A percentile compares a stretch with the other conserved stretches of the same genome.
These are phyloP conservation scores for Arizona elegans DNA, from an alignment of 2,113 vertebrate genomes.

Conservation along the genomic window DNA sequence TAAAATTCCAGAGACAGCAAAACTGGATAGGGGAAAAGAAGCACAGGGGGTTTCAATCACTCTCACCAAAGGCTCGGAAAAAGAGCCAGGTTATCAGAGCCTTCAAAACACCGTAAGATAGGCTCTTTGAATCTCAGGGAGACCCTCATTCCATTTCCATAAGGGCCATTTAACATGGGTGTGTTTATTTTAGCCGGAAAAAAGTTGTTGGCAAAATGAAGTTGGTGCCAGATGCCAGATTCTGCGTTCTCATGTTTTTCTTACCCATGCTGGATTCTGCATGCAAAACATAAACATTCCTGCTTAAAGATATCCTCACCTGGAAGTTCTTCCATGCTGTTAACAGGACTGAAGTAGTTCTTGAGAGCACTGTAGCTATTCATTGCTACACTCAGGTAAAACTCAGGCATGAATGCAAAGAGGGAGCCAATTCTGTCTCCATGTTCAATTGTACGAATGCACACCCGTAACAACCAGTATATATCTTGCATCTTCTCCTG, in stretches of 20 bases:
- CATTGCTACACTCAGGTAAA: slow-evolving; percentile 97
- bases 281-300: neutral
- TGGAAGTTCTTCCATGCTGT: slow-evolving; percentile 93
- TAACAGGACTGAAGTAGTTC: slow-evolving; percentile 95
- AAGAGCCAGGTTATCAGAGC: neutral
- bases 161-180: neutral
- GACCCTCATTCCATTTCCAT: neutral
- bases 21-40: neutral
- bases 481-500: slow-evolving; percentile 98
- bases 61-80: neutral
- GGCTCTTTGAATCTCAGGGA: neutral
- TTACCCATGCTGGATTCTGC: neutral
- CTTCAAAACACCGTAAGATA: neutral
- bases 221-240: neutral
- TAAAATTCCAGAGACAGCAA: neutral
- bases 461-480: slow-evolving; percentile 92
- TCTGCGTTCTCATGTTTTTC: neutral
- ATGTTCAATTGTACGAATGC: slow-evolving; percentile 88
- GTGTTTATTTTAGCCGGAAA: neutral
- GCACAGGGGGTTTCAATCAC: neutral
- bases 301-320: slow-evolving; percentile 66
- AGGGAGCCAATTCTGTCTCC: slow-evolving; percentile 83
- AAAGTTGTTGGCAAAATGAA: neutral
- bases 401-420: slow-evolving; percentile 93
- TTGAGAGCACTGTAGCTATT: slow-evolving; percentile 97